Percentiles rank a stretch among this genome's conserved stretches.
phyloP scores from a whole-genome alignment of 2,888 invertebrate species.

The Drosophila flavopinicola region DNA sequence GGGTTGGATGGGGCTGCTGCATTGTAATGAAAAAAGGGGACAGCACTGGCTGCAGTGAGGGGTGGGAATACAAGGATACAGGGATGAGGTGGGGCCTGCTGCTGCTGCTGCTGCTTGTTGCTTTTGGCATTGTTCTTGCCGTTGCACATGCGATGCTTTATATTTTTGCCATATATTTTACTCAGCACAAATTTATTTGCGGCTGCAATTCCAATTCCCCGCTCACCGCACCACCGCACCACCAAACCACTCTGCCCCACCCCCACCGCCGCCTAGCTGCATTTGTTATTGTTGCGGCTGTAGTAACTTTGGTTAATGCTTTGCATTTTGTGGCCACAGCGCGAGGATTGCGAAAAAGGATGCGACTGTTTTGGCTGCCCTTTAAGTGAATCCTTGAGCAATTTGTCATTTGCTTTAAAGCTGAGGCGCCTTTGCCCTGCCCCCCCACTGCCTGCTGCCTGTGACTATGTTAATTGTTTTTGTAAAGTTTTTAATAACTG shows the following conservation, averaged over 20 bases:
- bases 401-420: conserved; percentile 64
- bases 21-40: conserved; percentile 73
- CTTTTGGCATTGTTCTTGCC: conserved; percentile 76
- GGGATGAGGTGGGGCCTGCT: conserved; percentile 1
- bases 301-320: conserved; percentile 76
- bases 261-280: conserved; percentile 10
- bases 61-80: conserved; percentile 2
- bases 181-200: conserved; percentile 74
- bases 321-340: conserved; percentile 73
- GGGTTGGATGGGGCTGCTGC: conserved; percentile 32
- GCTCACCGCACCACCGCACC: not conserved
- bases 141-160: conserved; percentile 74
- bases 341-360: conserved; percentile 23
- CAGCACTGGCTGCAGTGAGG: conserved; percentile 8
- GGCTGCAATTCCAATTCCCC: conserved; percentile 69
- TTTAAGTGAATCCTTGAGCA: conserved; percentile 56
- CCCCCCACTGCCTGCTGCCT: conserved; percentile 11
- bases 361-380: conserved; percentile 23
- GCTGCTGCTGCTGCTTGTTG: conserved; percentile 62
- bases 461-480: conserved; percentile 77
- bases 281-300: conserved; percentile 75
- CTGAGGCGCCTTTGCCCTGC: not conserved
- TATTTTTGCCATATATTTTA: conserved; percentile 72
- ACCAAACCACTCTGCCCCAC: not conserved
- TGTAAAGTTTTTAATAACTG: conserved; percentile 78